Percentiles rank a stretch among this genome's conserved stretches.
These are phyloP conservation scores for Lophura swinhoii DNA, from an alignment of 2,797 vertebrate species.

Conservation along the genomic window DNA sequence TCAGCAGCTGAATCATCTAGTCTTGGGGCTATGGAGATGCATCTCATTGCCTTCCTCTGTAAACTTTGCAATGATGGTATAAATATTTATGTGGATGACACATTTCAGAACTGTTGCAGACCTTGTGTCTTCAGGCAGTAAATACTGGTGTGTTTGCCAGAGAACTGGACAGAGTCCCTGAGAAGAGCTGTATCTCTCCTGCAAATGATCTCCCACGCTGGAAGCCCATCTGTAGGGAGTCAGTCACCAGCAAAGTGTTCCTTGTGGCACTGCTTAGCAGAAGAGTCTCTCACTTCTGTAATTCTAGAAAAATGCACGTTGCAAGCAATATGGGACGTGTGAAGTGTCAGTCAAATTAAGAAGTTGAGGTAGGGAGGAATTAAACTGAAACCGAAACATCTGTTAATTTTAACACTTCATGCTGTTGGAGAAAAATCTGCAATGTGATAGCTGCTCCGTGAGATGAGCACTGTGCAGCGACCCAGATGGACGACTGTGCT, in stretches of 20 bases:
- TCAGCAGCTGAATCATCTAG: neutral
- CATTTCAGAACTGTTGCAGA: neutral
- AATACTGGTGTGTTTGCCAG: neutral
- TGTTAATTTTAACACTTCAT: neutral
- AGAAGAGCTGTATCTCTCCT: neutral
- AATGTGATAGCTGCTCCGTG: rapidly evolving
- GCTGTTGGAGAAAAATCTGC: neutral
- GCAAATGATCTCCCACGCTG: neutral
- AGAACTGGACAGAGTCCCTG: rapidly evolving
- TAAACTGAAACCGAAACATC: neutral
- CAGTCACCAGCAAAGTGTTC: neutral
- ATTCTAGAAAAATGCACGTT: neutral
- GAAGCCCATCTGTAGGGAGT: neutral
- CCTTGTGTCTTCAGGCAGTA: neutral
- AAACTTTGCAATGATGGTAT: neutral
- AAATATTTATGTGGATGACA: neutral
- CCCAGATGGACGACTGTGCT: neutral
- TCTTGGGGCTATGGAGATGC: neutral
- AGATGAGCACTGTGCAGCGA: neutral
- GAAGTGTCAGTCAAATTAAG: neutral
- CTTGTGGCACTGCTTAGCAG: neutral
- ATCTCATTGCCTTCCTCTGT: neutral
- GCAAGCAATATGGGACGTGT: neutral
- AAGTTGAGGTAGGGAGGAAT: neutral
- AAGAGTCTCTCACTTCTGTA: rapidly evolving